Percentiles rank a stretch among this genome's conserved stretches.
These are phyloP conservation scores for Ciconia stormi DNA, from an alignment of 2,113 vertebrate species.

Conservation along the genomic window DNA sequence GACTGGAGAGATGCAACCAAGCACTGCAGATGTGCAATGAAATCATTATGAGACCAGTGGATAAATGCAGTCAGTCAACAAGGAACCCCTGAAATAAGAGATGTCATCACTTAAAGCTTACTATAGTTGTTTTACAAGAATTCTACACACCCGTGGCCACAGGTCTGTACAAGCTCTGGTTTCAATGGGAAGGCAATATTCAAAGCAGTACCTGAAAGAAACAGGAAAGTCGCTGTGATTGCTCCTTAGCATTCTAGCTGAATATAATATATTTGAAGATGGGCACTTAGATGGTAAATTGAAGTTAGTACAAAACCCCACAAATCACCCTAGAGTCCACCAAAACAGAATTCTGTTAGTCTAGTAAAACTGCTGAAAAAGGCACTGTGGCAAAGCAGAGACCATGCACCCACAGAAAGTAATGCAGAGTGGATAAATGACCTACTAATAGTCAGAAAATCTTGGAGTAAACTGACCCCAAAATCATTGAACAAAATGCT, in stretches of 20 bases:
- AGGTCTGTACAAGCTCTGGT: not conserved
- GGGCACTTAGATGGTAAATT: not conserved
- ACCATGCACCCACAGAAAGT: not conserved
- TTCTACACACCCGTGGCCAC: not conserved
- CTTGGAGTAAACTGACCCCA: not conserved
- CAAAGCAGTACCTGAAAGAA: not conserved
- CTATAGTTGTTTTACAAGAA: not conserved
- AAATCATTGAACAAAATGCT: not conserved
- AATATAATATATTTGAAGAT: not conserved
- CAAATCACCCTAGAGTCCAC: not conserved
- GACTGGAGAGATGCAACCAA: slow-evolving; percentile 52
- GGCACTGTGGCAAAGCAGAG: not conserved
- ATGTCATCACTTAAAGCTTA: not conserved
- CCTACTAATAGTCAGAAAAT: not conserved
- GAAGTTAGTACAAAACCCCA: not conserved
- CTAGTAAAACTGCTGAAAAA: not conserved
- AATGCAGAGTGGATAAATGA: not conserved
- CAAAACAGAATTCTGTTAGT: not conserved
- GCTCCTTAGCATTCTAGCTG: not conserved
- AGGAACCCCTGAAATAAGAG: slow-evolving; percentile 15
- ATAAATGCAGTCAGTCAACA: slow-evolving; percentile 2
- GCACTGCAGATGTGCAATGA: slow-evolving; percentile 53
- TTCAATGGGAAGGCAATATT: not conserved
- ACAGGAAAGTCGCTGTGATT: not conserved
- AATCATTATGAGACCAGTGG: slow-evolving; percentile 36